Evolutionary conservation across 2,888 invertebrate species (phyloP).

Genomic region (Troglohyphantes excavatus): DNA sequence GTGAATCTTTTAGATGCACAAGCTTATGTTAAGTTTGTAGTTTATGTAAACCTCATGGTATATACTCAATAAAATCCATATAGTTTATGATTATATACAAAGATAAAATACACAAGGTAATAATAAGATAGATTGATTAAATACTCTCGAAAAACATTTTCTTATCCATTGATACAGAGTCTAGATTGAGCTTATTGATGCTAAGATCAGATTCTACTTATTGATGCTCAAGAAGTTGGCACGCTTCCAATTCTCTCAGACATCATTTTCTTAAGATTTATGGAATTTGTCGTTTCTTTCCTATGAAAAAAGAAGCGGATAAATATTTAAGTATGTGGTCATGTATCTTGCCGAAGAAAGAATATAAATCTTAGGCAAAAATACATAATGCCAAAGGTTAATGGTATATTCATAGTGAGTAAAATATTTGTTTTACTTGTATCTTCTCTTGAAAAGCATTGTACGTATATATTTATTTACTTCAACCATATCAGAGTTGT

Average conservation of each 20-base stretch:
- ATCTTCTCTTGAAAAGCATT: background rate
- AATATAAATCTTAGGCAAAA: background rate
- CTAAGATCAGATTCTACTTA: constrained; percentile 48
- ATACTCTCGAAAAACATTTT: constrained; percentile 1
- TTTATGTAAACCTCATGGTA: no score
- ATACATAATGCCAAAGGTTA: constrained; percentile 39
- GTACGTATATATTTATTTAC: no score
- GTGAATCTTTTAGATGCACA: no score
- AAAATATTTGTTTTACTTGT: background rate
- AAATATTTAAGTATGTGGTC: constrained; percentile 58
- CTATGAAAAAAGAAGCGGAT: constrained; percentile 22
- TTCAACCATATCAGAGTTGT: no score
- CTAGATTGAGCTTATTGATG: constrained; percentile 51
- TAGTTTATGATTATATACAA: no score
- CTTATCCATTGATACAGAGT: constrained; percentile 29
- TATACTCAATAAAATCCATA: no score
- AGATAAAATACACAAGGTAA: no score
- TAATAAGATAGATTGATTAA: no score
- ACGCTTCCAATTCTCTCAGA: constrained; percentile 37
- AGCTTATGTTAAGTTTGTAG: no score
- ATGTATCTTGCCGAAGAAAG: constrained; percentile 18
- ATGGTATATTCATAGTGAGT: background rate
- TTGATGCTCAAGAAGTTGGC: constrained; percentile 57
- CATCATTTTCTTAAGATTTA: constrained; percentile 68
- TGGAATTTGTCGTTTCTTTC: constrained; percentile 24